Base-by-base conservation (phyloP, 2,113 vertebrate genomes). In the Callospermophilus lateralis region DNA sequence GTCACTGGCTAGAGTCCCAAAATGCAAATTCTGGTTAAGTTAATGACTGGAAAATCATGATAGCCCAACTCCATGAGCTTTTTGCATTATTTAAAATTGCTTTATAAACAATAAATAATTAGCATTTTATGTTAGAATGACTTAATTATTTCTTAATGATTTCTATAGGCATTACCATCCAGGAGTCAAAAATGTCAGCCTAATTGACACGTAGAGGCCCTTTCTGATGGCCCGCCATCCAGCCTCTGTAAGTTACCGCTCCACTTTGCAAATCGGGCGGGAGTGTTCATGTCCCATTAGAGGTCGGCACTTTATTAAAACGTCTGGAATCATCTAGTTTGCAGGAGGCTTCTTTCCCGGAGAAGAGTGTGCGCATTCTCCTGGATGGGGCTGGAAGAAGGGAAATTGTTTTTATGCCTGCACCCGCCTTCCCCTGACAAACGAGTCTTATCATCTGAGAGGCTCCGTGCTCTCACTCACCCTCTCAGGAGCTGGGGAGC, bases 41-140 rank as follows among this genome's bases (percentile, higher is more conserved):
- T 99, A 99, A 99, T 98, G 99, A 99, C 98, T 98, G 98, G 98
- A 98, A 99, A 99, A 99, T 99, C 98, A 98, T 90, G 98, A 97
- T 96, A 97, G 98, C 95, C 97, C 98, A 97, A 98, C 98, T 94
- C 91, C 98, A 90, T 67, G 93, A 94, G 97, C 98, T 88, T 96
- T 42, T 96, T 98, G 96, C 95, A 77, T 98, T 98, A 96, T 98
- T 98, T 97, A 94, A 98, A 98, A 98, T 97, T 97, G 97, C 96
- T 98, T 99, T 98, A 97, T 98, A 99, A 99, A 99, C 98, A 99
- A 97, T 98, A 99, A 99, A 98, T 98, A 98, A 98, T 99, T 98
- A 98, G 89, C 89, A 92, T 98, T 98, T 98, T 98, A 78, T 45
- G 94, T 97, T 93, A 94, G 84, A 90, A 94, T 19, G 94, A 70